A percentile compares a stretch with the other conserved stretches of the same genome.
These are phyloP conservation scores for Argyrosomus regius DNA, from an alignment of 2,797 vertebrate species.

Conservation along the genomic window DNA sequence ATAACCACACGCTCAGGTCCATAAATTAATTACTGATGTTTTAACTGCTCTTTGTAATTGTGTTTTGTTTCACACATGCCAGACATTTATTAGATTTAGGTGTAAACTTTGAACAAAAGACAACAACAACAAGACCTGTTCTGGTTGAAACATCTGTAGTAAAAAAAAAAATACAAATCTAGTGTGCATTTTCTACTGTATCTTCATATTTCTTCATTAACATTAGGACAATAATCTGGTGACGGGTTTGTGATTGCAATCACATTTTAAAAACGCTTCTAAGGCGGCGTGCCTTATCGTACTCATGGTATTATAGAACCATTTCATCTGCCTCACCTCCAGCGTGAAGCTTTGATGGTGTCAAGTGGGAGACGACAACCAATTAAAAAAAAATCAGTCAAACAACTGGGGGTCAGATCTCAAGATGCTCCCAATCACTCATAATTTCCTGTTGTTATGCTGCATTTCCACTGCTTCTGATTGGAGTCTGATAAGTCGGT, in stretches of 20 bases:
- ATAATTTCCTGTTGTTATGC: conserved; percentile 82
- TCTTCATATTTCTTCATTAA: conserved; percentile 71
- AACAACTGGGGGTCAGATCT: conserved; percentile 86
- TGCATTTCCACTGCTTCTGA: conserved; percentile 70
- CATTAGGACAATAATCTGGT: conserved; percentile 63
- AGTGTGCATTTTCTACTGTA: conserved; percentile 27
- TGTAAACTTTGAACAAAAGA: conserved; percentile 8
- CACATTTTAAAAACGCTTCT: conserved; percentile 65
- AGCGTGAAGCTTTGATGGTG: conserved; percentile 79
- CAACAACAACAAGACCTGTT: conserved; percentile 13
- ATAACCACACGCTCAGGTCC: conserved; percentile 45
- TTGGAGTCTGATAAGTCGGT: conserved; percentile 69
- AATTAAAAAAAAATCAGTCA: conserved; percentile 86
- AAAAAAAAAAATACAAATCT: conserved; percentile 11
- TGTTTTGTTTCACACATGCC: conserved; percentile 22
- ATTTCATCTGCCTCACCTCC: conserved; percentile 79
- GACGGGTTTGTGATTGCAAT: conserved; percentile 73
- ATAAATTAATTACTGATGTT: conserved; percentile 64
- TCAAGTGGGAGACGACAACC: conserved; percentile 84
- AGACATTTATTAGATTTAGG: conserved; percentile 31
- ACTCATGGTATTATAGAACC: conserved; percentile 60
- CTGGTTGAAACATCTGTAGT: not conserved
- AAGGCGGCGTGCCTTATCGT: conserved; percentile 60
- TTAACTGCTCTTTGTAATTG: conserved; percentile 52
- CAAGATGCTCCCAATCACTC: conserved; percentile 85